Evolutionary conservation across 2,113 vertebrate genomes (phyloP).

Genomic region (Phoenicopterus ruber): DNA sequence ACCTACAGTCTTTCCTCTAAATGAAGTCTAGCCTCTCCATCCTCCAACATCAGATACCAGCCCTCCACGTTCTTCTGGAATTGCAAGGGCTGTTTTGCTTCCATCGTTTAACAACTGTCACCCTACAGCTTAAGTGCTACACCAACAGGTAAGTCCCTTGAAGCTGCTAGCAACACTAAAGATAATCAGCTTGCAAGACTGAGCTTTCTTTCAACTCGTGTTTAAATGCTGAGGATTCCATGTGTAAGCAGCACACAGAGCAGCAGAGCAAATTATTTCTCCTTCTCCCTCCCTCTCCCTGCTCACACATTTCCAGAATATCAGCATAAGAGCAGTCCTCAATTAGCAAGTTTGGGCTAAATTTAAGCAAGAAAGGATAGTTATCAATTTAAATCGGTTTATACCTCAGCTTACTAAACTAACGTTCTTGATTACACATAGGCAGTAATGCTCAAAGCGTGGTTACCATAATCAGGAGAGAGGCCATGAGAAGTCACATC

Average conservation of each 20-base stretch:
- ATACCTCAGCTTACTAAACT: neutral
- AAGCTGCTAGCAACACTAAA: neutral
- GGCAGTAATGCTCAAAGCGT: fast-evolving
- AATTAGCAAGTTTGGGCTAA: neutral
- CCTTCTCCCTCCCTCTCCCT: neutral
- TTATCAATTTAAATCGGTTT: neutral
- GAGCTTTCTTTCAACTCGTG: neutral
- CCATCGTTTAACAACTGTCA: neutral
- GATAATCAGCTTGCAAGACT: neutral
- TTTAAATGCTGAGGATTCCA: neutral
- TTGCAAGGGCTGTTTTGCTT: neutral
- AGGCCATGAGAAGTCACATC: neutral
- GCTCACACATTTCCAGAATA: neutral
- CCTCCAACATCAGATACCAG: neutral
- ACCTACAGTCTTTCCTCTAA: neutral
- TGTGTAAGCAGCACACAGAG: neutral
- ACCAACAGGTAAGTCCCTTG: neutral
- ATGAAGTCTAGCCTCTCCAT: neutral
- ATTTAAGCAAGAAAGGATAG: neutral
- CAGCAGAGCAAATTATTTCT: neutral
- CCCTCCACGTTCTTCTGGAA: neutral
- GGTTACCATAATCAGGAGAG: neutral
- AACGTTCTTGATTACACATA: neutral
- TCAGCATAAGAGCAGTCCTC: neutral
- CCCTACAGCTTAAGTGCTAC: neutral